Evolutionary conservation across 2,888 invertebrate genomes (phyloP), one percentile per base, ranked within the genome.

Genomic region (Spodoptera picta): DNA sequence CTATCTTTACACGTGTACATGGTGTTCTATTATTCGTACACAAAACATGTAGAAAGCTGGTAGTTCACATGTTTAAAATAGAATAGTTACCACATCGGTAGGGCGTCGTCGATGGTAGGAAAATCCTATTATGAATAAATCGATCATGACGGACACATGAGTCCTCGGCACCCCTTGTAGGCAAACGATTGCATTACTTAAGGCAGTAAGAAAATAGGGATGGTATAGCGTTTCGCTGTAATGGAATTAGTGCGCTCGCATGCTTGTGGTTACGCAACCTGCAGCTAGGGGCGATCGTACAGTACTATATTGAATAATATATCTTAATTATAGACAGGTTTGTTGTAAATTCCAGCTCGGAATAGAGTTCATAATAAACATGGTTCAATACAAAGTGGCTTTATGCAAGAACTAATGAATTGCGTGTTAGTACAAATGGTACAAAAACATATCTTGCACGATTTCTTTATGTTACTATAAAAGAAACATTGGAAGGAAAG

Each of bases 71-170:
- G 54, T 70, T 79, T 64, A 62, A 78, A 76, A 76, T 65, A 73
- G 60, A 79, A 61, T 66, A 53, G 63, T 65, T 73, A 60, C 47
- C 45, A 79, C 64, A 66, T 65, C 51, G 27, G 63, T 69, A 77
- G 47, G 66, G 71, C 71, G 68, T 70, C 75, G 31, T 60, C 52
- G 62, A 47, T 52, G 48, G 66, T 63, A 54, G 65, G 67, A 71
- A 79, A 80, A 80, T 73, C 78, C 75, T 77, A 71, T 80, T 80
- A 77, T 57, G 54, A 71, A 69, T 69, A 67, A 79, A 79, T 80
- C 80, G 78, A 79, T 75, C 67, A 77, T 60, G 65, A 54, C 55
- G 24, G 60, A 46, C 58, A 73, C 58, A 60, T 52, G 64, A 70
- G 69, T 62, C 70, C 63, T 55, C 14, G 55, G 52, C 60, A 60